Conservation (phyloP, 2,113 vertebrate species). For the Ctenodactylus gundi region DNA sequence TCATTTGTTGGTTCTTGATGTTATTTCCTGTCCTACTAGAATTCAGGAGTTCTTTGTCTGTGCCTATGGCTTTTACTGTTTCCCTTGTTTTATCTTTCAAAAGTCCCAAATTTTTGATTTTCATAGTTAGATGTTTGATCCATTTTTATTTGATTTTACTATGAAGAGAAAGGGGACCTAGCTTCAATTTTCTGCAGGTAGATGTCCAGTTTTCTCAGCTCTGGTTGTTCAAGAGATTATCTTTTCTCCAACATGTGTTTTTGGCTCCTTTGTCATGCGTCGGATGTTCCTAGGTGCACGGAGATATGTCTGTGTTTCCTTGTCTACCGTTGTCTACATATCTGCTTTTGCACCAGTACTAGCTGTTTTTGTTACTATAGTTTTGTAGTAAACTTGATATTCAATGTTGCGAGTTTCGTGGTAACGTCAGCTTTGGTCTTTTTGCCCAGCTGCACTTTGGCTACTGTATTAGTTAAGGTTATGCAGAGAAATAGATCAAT, state of each 20-base stretch:
- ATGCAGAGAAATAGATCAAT: no score
- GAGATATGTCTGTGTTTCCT: not conserved
- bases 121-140: not conserved
- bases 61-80: not conserved
- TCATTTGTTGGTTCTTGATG: not conserved
- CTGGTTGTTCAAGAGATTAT: not conserved
- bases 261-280: not conserved
- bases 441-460: no score
- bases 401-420: no score
- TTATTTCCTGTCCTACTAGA: not conserved
- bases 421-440: no score
- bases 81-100: not conserved
- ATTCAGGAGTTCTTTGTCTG: not conserved
- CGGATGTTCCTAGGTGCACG: not conserved
- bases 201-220: not conserved
- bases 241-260: not conserved
- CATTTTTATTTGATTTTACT: not conserved
- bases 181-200: not conserved
- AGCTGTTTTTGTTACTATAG: not conserved
- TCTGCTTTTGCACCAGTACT: not conserved
- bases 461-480: no score
- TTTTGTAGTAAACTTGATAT: not conserved
- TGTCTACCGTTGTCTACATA: not conserved
- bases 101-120: not conserved
- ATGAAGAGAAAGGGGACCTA: no score